A percentile compares a stretch with the other conserved stretches of the same genome.
Evolutionary conservation across 1,140 invertebrate genomes (phyloP).

Genomic region (Lordiphosa collinella): DNA sequence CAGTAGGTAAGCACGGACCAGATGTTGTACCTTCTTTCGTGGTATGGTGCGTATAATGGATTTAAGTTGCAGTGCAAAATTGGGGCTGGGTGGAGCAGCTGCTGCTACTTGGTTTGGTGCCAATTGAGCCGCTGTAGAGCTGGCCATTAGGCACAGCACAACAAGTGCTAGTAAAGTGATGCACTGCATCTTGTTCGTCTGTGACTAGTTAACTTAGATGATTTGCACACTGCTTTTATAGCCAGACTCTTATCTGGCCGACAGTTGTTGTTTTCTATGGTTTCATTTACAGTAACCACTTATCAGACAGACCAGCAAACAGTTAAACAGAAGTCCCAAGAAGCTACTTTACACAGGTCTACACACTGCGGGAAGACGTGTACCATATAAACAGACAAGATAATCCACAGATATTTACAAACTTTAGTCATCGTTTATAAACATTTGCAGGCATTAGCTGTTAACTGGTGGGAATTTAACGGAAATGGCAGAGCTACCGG

Average conservation of each 20-base stretch:
- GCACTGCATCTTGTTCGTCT: conserved; percentile 21
- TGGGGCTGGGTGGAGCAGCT: conserved; percentile 15
- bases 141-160: conserved; percentile 22
- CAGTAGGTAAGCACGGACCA: conserved; percentile 58
- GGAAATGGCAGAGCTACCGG: too few species aligned
- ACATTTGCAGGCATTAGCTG: not conserved
- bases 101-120: not conserved
- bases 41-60: conserved; percentile 41
- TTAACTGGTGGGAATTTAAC: not conserved
- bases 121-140: not conserved
- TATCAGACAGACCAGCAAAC: conserved; percentile 17
- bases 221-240: conserved; percentile 23
- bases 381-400: conserved; percentile 1
- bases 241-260: not conserved
- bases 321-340: not conserved
- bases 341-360: not conserved
- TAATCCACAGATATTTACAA: conserved; percentile 6
- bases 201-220: conserved; percentile 5
- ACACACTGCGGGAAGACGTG: not conserved
- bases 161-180: conserved; percentile 13
- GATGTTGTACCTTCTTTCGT: conserved; percentile 30
- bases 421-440: conserved; percentile 12
- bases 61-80: conserved; percentile 53
- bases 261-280: conserved; percentile 2
- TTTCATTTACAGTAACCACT: conserved; percentile 25